These are phyloP conservation scores for Aspiorhynchus laticeps DNA, from an alignment of 2,113 vertebrate genomes.

Conservation along the genomic window DNA sequence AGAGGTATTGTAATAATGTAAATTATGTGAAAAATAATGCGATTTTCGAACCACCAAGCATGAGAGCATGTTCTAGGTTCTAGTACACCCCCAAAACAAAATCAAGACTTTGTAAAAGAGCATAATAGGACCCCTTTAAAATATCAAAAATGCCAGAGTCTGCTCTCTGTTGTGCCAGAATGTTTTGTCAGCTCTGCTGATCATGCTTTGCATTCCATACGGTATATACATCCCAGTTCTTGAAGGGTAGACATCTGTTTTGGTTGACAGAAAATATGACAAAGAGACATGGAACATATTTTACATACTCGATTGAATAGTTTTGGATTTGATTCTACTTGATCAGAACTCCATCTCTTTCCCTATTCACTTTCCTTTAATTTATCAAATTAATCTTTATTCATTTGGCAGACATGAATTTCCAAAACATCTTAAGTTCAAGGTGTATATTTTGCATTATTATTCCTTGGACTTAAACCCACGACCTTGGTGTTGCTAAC, in stretches of 20 bases:
- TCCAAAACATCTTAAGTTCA: neutral
- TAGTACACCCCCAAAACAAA: no score
- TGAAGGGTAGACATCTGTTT: slow-evolving; percentile 16
- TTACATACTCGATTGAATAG: neutral
- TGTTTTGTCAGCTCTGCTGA: slow-evolving; percentile 31
- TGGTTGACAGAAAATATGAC: slow-evolving; percentile 27
- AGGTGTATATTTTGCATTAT: neutral
- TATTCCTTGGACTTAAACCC: neutral
- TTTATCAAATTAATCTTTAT: neutral
- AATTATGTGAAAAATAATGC: no score
- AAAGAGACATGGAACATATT: neutral
- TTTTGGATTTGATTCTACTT: neutral
- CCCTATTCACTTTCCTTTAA: neutral
- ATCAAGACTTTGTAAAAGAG: no score
- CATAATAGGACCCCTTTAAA: no score
- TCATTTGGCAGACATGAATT: neutral
- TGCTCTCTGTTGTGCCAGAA: slow-evolving; percentile 19
- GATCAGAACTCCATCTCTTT: neutral
- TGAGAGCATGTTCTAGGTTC: no score
- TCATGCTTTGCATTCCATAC: slow-evolving; percentile 18
- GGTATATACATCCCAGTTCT: slow-evolving; percentile 12
- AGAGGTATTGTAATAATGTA: no score
- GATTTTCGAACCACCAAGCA: no score
- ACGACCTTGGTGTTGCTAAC: neutral
- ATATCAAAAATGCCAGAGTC: neutral